These are phyloP conservation scores for Cephalophus harveyi DNA, from an alignment of 2,113 vertebrate genomes.

Conservation along the genomic window DNA sequence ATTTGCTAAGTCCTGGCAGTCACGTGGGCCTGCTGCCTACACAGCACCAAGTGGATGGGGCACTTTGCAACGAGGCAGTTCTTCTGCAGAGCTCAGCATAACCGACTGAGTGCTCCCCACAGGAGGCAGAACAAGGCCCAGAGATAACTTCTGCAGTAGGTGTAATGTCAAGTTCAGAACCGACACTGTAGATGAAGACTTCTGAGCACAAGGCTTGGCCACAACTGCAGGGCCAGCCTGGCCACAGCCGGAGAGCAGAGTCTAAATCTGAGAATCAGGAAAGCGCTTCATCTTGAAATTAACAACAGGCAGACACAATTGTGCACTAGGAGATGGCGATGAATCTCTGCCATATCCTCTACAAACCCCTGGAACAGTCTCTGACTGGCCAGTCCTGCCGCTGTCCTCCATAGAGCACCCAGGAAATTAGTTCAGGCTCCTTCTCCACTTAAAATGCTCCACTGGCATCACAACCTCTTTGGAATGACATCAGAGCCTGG, in stretches of 20 bases:
- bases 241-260: not conserved
- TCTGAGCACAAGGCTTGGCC: not conserved
- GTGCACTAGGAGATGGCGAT: not conserved
- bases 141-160: not conserved
- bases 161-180: not conserved
- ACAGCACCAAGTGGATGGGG: not conserved
- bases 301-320: not conserved
- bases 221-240: not conserved
- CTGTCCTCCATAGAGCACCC: rapidly evolving
- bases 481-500: not conserved
- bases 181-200: not conserved
- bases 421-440: not conserved
- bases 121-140: not conserved
- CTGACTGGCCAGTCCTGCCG: not conserved
- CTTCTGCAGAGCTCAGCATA: not conserved
- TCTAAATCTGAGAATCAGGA: not conserved
- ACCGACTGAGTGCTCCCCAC: not conserved
- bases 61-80: too few relatives aligned
- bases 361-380: not conserved
- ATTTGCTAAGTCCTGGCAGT: not conserved
- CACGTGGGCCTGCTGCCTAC: not conserved
- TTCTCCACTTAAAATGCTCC: not conserved
- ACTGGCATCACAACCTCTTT: not conserved
- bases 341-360: not conserved
- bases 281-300: not conserved